Evolutionary conservation across 2,797 vertebrate species (phyloP).

Genomic region (Trematomus bernacchii): DNA sequence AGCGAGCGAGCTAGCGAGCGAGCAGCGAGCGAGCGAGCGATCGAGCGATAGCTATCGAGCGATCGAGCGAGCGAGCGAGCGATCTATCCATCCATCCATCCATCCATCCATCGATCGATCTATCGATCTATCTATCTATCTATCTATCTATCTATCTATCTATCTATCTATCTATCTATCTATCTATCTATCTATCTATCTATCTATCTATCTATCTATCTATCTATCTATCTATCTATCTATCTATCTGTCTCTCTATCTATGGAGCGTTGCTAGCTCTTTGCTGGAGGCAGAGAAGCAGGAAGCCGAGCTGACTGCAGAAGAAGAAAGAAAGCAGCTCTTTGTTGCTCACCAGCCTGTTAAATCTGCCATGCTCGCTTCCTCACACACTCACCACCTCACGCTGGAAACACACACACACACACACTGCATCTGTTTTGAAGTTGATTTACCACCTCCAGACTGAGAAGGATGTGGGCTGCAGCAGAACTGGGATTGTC

Average conservation of each 20-base stretch:
- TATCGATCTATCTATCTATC: fast-evolving
- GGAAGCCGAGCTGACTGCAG: constrained; percentile 34
- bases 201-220: no score
- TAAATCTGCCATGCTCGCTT: constrained; percentile 71
- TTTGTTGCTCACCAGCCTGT: constrained; percentile 56
- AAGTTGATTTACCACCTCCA: constrained; percentile 57
- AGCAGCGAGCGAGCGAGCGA: no score
- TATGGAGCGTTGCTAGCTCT: not conserved
- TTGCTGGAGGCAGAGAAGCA: constrained; percentile 28
- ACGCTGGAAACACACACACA: constrained; percentile 27
- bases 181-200: no score
- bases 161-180: no score
- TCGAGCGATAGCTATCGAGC: no score
- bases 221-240: no score
- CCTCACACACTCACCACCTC: constrained; percentile 43
- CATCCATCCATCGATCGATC: no score
- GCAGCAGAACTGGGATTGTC: constrained; percentile 47
- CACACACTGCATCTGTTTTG: constrained; percentile 57
- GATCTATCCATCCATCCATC: not conserved
- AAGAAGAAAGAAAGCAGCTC: constrained; percentile 39
- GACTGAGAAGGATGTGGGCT: constrained; percentile 47
- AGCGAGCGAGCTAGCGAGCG: no score
- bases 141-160: no score
- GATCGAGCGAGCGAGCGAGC: no score
- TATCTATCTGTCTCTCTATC: no score